These are phyloP conservation scores for Carettochelys insculpta DNA, from an alignment of 2,113 vertebrate species.

Conservation along the genomic window DNA sequence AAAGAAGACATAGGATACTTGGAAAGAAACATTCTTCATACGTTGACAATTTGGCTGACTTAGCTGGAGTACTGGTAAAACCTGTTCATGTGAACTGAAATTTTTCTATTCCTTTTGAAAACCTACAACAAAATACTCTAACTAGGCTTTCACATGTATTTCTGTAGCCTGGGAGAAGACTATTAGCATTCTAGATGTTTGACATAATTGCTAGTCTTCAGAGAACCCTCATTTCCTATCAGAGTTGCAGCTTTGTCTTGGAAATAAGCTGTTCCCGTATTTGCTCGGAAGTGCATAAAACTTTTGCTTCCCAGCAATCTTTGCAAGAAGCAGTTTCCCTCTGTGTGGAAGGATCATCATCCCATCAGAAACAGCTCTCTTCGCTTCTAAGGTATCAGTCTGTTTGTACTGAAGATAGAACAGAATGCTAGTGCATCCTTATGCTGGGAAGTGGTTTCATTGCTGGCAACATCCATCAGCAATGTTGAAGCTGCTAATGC, in stretches of 20 bases:
- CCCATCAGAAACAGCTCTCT: too few relatives aligned
- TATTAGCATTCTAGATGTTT: background rate
- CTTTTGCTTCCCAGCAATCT: background rate
- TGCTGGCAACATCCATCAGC: background rate
- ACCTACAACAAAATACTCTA: background rate
- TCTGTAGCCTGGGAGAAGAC: background rate
- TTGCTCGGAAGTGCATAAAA: accelerated
- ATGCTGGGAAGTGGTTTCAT: background rate
- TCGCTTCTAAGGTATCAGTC: too few relatives aligned
- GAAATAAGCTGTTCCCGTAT: background rate
- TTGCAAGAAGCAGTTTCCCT: background rate
- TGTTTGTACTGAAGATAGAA: background rate
- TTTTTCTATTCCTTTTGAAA: too few relatives aligned
- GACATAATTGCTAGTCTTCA: background rate
- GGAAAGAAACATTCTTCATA: background rate
- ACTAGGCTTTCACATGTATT: background rate
- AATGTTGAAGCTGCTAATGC: background rate
- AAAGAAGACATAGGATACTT: background rate
- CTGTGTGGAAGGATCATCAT: background rate
- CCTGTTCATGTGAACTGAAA: too few relatives aligned
- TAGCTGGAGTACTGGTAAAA: background rate
- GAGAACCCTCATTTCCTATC: background rate
- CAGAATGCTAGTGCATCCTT: background rate
- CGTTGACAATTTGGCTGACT: background rate
- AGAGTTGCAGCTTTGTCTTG: background rate